Conservation (phyloP, 2,888 invertebrate genomes). For the Petrolisthes manimaculis region DNA sequence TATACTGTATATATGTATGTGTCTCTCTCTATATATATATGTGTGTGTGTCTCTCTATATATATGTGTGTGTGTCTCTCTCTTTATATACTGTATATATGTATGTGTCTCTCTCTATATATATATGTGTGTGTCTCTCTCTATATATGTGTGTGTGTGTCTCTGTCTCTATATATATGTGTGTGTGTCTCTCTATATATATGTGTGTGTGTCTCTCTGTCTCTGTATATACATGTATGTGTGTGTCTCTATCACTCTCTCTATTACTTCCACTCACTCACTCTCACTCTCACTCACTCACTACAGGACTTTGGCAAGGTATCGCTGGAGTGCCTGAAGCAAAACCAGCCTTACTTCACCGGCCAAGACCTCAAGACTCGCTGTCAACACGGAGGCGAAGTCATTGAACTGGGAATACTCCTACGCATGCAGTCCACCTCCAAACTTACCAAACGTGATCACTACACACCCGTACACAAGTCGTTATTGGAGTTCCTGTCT, state of each 20-base stretch:
- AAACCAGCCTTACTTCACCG: slow-evolving; percentile 72
- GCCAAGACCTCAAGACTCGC: slow-evolving; percentile 72
- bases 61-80: not conserved
- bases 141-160: not conserved
- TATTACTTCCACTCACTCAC: not conserved
- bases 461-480: slow-evolving; percentile 72
- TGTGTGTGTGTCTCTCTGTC: not conserved
- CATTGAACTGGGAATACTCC: slow-evolving; percentile 72
- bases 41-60: not conserved
- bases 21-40: not conserved
- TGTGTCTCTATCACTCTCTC: not conserved
- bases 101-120: not conserved
- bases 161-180: not conserved
- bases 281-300: slow-evolving; percentile 66
- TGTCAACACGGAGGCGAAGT: slow-evolving; percentile 70
- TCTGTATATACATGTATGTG: not conserved
- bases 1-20: not conserved
- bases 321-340: slow-evolving; percentile 73
- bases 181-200: not conserved
- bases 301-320: slow-evolving; percentile 74
- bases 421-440: slow-evolving; percentile 68
- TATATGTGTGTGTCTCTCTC: not conserved
- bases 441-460: slow-evolving; percentile 66
- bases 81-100: not conserved
- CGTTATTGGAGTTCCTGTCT: slow-evolving; percentile 74